These are phyloP conservation scores for Amiota mariae DNA, from an alignment of 2,888 invertebrate species.

Conservation along the genomic window DNA sequence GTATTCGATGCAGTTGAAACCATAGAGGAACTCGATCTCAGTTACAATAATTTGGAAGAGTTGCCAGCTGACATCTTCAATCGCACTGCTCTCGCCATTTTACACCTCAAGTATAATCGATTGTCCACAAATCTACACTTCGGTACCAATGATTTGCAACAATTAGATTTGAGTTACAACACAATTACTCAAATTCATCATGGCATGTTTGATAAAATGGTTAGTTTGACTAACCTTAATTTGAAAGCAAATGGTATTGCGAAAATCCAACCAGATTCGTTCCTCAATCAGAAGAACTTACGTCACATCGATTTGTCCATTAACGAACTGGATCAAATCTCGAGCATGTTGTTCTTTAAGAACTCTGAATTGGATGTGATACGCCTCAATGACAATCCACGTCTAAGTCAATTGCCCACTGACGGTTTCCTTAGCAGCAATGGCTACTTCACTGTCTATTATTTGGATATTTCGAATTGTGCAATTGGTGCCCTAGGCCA, in stretches of 20 bases:
- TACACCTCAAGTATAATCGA: slow-evolving; percentile 82
- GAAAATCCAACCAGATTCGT: slow-evolving; percentile 81
- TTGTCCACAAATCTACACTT: slow-evolving; percentile 78
- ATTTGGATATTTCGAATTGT: slow-evolving; percentile 84
- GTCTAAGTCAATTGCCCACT: slow-evolving; percentile 79
- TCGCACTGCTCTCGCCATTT: slow-evolving; percentile 80
- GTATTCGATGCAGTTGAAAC: slow-evolving; percentile 78
- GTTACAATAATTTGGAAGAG: slow-evolving; percentile 80
- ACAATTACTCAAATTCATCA: slow-evolving; percentile 79
- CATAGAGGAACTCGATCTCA: slow-evolving; percentile 83
- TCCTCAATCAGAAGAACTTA: slow-evolving; percentile 79
- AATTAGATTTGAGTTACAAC: slow-evolving; percentile 81
- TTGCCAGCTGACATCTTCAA: slow-evolving; percentile 80
- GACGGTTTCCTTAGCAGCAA: slow-evolving; percentile 79
- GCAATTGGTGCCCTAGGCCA: slow-evolving; percentile 79
- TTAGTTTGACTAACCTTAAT: slow-evolving; percentile 79
- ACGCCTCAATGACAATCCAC: slow-evolving; percentile 81
- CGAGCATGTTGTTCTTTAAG: slow-evolving; percentile 80
- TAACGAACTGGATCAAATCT: slow-evolving; percentile 81
- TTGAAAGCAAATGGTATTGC: slow-evolving; percentile 81
- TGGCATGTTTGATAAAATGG: slow-evolving; percentile 79
- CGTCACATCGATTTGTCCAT: slow-evolving; percentile 83
- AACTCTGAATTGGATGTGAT: slow-evolving; percentile 82
- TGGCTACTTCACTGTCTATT: slow-evolving; percentile 78
- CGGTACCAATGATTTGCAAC: slow-evolving; percentile 78